phyloP scores from a whole-genome alignment of 2,797 vertebrate genomes.

The Euthynnus affinis region DNA sequence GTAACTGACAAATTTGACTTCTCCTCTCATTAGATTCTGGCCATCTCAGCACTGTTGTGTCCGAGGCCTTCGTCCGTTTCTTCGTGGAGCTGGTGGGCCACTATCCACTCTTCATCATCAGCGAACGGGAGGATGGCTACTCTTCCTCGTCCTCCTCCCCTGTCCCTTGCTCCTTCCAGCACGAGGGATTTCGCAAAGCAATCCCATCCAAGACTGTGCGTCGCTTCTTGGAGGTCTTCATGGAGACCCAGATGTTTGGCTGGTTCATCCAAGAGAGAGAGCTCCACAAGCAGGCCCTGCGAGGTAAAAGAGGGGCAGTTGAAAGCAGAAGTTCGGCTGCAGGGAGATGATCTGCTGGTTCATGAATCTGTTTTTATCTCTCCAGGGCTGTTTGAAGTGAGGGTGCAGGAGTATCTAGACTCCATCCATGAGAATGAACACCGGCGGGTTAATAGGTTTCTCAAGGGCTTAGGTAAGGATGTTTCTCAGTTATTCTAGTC shows the following conservation, averaged over 20 bases:
- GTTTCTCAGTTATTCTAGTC: background rate
- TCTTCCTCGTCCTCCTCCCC: conserved; percentile 82
- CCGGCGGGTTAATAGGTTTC: conserved; percentile 95
- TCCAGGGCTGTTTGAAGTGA: conserved; percentile 95
- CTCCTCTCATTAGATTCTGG: conserved; percentile 76
- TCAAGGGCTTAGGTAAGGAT: conserved; percentile 94
- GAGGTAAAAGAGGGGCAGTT: conserved; percentile 81
- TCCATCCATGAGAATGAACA: conserved; percentile 94
- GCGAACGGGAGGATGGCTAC: conserved; percentile 91
- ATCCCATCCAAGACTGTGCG: conserved; percentile 94
- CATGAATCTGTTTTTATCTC: conserved; percentile 41
- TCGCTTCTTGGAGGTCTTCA: conserved; percentile 96
- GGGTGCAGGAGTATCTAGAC: conserved; percentile 96
- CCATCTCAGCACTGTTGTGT: conserved; percentile 92
- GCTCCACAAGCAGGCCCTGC: conserved; percentile 89
- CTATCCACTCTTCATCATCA: conserved; percentile 91
- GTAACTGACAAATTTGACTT: background rate
- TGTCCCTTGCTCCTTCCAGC: conserved; percentile 84
- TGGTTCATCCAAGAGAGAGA: conserved; percentile 96
- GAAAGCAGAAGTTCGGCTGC: background rate
- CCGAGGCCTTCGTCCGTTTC: conserved; percentile 96
- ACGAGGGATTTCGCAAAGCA: conserved; percentile 93
- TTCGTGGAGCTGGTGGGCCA: conserved; percentile 97
- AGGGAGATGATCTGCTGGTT: background rate
- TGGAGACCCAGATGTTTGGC: conserved; percentile 97